Base-by-base conservation (phyloP, 2,797 vertebrate genomes). In the Rhinichthys osculus region DNA sequence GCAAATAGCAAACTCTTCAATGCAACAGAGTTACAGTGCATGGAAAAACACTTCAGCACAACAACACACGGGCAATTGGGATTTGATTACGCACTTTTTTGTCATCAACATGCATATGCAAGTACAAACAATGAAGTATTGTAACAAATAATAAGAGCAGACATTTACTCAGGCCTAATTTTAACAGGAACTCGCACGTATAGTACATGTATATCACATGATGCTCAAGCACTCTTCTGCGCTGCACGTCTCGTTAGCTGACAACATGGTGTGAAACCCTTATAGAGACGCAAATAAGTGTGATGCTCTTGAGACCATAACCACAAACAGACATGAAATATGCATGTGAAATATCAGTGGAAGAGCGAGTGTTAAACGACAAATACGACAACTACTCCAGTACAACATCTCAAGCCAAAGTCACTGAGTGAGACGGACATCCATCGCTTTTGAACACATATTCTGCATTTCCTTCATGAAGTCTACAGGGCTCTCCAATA, bases 121-220 rank as follows among this genome's bases (percentile, higher is more conserved):
- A 47, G 7, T 8, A n/a, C 1, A 33, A 50, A 79, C 8, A 62
- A 19, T 21, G 3, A 80, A 64, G 1, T 19, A 54, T 38, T 81
- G 4, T 6, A 40, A 9, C 23, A 10, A 78, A 66, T 88, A 85
- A 84, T 50, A 83, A 83, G 2, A 47, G 8, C 76, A 5, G 38
- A 17, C 44, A 23, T 4, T 6, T 33, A 7, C 19, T 54, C 9
- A 21, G 19, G 52, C 21, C 14, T 78, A 42, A 47, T 76, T 57
- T 16, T 47, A 54, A 80, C 50, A 83, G 72, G 33, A 52, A 76
- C 78, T 84, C 44, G 7, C 77, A 81, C 38, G 27, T 64, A 84
- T n/a, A 52, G 77, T 16, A 16, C 44, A 47, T 1, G 44, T 47
- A 1, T 47, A 47, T 47, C 47, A 47, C 47, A 16, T 59, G 42